Percentiles rank a stretch among this genome's conserved stretches.
Evolutionary conservation across 2,113 vertebrate genomes (phyloP).

Genomic region (Empidonax traillii): DNA sequence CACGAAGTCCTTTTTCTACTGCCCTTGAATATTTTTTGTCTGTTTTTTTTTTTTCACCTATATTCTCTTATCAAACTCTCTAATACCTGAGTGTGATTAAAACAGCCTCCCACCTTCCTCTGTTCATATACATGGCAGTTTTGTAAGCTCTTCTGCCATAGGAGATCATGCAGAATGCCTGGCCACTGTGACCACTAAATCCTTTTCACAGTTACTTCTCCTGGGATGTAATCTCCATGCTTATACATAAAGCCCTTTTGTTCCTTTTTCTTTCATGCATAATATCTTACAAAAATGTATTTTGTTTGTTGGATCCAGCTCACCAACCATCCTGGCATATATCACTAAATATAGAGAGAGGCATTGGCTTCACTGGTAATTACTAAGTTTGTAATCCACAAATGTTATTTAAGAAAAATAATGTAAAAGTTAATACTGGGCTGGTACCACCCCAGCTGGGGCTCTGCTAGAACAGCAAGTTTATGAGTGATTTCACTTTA

Average conservation of each 20-base stretch:
- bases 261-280: not conserved
- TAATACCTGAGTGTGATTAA: conserved; percentile 18
- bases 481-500: not conserved
- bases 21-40: not conserved
- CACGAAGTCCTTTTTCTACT: not conserved
- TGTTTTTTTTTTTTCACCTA: conserved; percentile 11
- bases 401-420: not conserved
- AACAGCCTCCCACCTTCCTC: not conserved
- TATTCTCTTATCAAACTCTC: not conserved
- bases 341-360: not conserved
- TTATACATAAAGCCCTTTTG: not conserved
- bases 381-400: not conserved
- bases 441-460: not conserved
- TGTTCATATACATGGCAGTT: not conserved
- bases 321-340: not conserved
- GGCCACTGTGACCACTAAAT: not conserved
- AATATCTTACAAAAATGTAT: not conserved
- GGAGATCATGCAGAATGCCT: not conserved
- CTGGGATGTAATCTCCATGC: not conserved
- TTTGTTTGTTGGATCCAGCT: not conserved
- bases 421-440: not conserved
- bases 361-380: not conserved
- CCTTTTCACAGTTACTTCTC: not conserved
- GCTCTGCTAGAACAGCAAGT: not conserved
- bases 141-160: not conserved